Evolutionary conservation across 2,113 vertebrate genomes (phyloP).

Genomic region (Eulacestoma nigropectus): DNA sequence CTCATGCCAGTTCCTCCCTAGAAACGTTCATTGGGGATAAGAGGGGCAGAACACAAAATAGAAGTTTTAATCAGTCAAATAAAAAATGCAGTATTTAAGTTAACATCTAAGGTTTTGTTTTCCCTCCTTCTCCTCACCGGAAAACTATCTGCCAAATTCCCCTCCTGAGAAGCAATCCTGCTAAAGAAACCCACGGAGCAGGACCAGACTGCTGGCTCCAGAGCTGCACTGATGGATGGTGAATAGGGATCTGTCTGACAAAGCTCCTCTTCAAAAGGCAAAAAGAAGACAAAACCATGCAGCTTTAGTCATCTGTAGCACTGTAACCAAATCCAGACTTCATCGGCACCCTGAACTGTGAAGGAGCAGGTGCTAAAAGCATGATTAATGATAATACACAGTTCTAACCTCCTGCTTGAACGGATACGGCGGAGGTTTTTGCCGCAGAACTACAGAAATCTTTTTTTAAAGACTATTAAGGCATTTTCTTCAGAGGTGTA

Average conservation of each 20-base stretch:
- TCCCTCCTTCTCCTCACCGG: neutral
- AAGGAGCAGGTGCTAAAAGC: neutral
- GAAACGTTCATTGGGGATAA: neutral
- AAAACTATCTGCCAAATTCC: neutral
- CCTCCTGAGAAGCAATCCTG: neutral
- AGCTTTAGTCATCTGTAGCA: neutral
- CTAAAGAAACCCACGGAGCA: neutral
- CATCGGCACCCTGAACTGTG: neutral
- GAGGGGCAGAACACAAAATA: neutral
- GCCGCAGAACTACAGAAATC: neutral
- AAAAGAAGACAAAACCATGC: neutral
- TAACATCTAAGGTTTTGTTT: neutral
- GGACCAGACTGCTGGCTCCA: neutral
- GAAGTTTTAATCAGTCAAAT: neutral
- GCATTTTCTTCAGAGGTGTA: neutral
- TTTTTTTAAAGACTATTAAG: neutral
- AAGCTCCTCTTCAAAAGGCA: neutral
- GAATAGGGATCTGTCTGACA: neutral
- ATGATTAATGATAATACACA: neutral
- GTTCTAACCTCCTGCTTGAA: neutral
- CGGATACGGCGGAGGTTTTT: neutral
- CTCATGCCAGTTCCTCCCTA: conserved; percentile 84
- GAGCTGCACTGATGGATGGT: neutral
- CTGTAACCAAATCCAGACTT: neutral
- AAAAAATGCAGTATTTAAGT: neutral